A percentile compares a stretch with the other conserved stretches of the same genome.
Conservation (phyloP, 2,888 invertebrate species). For the Corbicula japonica region DNA sequence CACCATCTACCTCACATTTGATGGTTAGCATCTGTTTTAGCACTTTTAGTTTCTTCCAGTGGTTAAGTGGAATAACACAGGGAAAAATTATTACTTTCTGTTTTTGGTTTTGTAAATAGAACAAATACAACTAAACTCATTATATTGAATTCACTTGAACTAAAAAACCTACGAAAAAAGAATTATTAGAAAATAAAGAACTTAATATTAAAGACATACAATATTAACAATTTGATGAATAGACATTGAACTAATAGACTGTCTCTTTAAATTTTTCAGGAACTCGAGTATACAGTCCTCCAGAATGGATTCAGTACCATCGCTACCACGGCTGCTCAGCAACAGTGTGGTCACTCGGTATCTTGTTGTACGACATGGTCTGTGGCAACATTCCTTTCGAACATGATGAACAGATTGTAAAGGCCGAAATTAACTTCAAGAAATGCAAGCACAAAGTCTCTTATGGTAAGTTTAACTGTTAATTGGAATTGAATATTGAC, state of each 20-base stretch:
- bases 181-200: too few relatives aligned
- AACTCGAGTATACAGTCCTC: conserved; percentile 89
- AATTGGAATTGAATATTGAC: too few relatives aligned
- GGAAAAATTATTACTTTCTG: too few relatives aligned
- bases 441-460: conserved; percentile 80
- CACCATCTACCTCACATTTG: conserved; percentile 89
- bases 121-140: too few relatives aligned
- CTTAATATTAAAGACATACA: neutral
- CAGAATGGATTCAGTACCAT: conserved; percentile 89
- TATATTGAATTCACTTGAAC: too few relatives aligned
- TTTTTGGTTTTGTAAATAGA: too few relatives aligned
- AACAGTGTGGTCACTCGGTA: conserved; percentile 90
- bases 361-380: conserved; percentile 89
- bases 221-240: neutral
- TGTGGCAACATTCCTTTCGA: conserved; percentile 90
- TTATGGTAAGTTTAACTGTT: conserved; percentile 76
- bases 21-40: conserved; percentile 87
- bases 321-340: conserved; percentile 89
- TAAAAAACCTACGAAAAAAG: too few relatives aligned
- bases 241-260: neutral
- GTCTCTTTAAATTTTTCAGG: conserved; percentile 86
- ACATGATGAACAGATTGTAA: conserved; percentile 88
- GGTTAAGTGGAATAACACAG: too few relatives aligned
- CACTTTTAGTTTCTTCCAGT: conserved; percentile 88
- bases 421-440: conserved; percentile 83